Evolutionary conservation across 1,140 invertebrate species (phyloP).

Genomic region (Varroa destructor): DNA sequence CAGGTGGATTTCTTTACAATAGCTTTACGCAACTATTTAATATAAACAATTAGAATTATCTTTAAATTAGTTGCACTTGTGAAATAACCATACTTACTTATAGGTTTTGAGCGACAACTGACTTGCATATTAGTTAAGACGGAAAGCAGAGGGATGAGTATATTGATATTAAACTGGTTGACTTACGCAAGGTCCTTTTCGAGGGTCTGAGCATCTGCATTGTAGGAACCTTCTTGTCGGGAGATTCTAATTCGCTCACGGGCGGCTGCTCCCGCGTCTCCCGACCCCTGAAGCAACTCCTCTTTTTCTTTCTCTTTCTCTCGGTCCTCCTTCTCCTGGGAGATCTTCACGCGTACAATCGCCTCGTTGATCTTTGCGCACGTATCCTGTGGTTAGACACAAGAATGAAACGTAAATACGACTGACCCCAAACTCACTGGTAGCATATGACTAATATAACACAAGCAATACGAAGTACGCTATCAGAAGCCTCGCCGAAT

Average conservation of each 20-base stretch:
- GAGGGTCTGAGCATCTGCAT: conserved; percentile 71
- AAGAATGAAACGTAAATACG: background rate
- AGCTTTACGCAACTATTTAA: no score
- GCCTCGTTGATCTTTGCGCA: conserved; percentile 29
- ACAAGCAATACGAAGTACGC: background rate
- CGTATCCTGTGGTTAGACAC: background rate
- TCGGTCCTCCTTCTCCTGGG: conserved; percentile 23
- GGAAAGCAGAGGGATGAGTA: background rate
- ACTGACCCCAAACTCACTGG: background rate
- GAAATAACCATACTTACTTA: no score
- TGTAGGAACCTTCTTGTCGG: conserved; percentile 69
- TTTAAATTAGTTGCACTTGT: no score
- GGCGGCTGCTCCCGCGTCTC: conserved; percentile 50
- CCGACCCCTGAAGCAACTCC: conserved; percentile 33
- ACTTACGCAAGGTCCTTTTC: conserved; percentile 73
- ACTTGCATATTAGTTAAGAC: no score
- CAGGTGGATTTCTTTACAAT: no score
- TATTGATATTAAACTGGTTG: background rate
- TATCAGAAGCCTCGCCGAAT: no score
- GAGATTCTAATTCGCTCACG: conserved; percentile 54
- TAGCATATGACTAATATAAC: background rate
- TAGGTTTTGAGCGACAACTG: no score
- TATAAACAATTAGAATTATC: no score
- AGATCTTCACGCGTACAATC: conserved; percentile 18
- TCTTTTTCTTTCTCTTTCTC: conserved; percentile 1